Percentiles rank a stretch among this genome's conserved stretches.
Conservation (phyloP, 2,888 invertebrate genomes). For the Heliconius ethilla region DNA sequence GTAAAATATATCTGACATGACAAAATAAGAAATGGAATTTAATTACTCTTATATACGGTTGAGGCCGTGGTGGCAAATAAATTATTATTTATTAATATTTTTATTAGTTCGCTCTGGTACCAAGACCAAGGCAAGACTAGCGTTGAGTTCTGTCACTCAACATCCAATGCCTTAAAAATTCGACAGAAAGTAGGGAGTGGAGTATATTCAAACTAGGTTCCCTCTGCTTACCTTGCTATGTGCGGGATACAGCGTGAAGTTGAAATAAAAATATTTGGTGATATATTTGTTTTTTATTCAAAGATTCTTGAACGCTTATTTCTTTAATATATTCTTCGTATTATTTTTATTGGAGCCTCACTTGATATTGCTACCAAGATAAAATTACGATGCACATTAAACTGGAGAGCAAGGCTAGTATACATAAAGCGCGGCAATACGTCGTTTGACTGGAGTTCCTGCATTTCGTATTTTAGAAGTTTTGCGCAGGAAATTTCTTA, state of each 20-base stretch:
- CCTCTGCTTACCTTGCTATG: neutral
- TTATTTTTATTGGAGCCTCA: slow-evolving; percentile 47
- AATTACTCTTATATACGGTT: neutral
- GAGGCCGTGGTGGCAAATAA: neutral
- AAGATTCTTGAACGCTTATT: neutral
- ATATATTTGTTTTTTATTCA: no score
- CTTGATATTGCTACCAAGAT: slow-evolving; percentile 57
- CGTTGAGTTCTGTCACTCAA: neutral
- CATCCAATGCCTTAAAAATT: neutral
- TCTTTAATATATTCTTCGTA: slow-evolving; percentile 40
- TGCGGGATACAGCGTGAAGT: neutral
- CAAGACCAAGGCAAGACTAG: no score
- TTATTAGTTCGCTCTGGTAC: neutral
- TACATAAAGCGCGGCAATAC: slow-evolving; percentile 18
- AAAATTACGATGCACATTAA: slow-evolving; percentile 75
- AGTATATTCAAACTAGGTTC: neutral
- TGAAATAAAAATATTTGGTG: neutral
- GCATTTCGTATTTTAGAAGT: slow-evolving; percentile 11
- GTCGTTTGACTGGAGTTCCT: slow-evolving; percentile 15
- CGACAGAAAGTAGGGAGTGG: neutral
- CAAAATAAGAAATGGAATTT: neutral
- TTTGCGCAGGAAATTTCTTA: slow-evolving; percentile 3
- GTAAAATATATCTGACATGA: slow-evolving; percentile 10
- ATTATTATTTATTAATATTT: neutral
- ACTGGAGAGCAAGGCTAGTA: slow-evolving; percentile 55